Base-by-base conservation (phyloP, 2,113 vertebrate genomes). In the Saccopteryx leptura region DNA sequence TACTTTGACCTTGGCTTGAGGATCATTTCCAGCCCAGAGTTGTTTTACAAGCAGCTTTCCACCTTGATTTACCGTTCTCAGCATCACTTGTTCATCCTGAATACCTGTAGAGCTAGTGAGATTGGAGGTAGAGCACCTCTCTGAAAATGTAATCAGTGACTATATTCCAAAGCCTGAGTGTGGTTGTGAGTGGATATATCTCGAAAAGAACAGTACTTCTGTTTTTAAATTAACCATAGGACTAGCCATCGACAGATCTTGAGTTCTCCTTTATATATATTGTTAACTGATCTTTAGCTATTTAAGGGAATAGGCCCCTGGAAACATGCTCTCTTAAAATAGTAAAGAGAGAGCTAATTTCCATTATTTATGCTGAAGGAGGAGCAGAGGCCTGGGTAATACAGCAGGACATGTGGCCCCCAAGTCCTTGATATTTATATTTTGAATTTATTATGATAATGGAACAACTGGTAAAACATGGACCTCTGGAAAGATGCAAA, bases 401-500 rank as follows among this genome's bases (percentile, higher is more conserved):
- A 65, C 46, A 75, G 83, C 66, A 79, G 19, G 28, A 11, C 17
- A 17, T 31, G 15, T 56, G 69, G 19, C 28, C 10, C n/a, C 58
- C 39, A 39, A 66, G 46, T 90, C 69, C 18, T 95, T 86, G 58
- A 54, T 79, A 52, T 81, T 95, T 96, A n/a, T 50, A 76, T 63
- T 52, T 68, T 93, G 78, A 82, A 66, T 86, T 74, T 48, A 68
- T 69, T 71, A 82, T 50, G 6, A 46, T 71, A 86, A 71, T 86
- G n/a, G 17, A 33, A 91, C 9, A 93, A 87, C 68, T 4, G 56
- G 50, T 76, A 88, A 72, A 95, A 81, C 33, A 66, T 12, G 19
- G 65, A n/a, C 12, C 65, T 13, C 52, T 58, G 80, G 61, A 90
- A 95, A 95, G 33, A 95, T 94, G 76, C 87, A 93, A 87, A 97